phyloP scores from a whole-genome alignment of 1,140 invertebrate species.

The Eumeta japonica region DNA sequence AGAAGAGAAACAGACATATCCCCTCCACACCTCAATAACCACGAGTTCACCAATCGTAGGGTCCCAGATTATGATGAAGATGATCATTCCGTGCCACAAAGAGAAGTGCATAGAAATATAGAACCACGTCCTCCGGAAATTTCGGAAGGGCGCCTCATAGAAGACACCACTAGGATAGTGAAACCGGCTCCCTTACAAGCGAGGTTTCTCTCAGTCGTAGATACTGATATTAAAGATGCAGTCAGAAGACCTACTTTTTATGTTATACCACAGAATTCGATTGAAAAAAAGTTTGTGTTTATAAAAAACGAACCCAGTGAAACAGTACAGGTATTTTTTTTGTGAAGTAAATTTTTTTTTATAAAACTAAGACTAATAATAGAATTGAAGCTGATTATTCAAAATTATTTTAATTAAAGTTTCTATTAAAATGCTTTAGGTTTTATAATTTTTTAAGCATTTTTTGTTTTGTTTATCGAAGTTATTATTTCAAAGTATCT shows the following conservation, averaged over 20 bases:
- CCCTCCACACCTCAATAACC: constrained; percentile 26
- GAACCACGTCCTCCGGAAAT: constrained; percentile 31
- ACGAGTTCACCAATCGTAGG: constrained; percentile 39
- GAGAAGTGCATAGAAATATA: constrained; percentile 21
- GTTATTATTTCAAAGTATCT: too few relatives aligned
- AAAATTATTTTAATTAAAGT: too few relatives aligned
- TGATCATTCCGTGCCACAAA: constrained; percentile 25
- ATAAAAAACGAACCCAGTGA: constrained; percentile 55
- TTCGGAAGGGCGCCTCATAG: constrained; percentile 34
- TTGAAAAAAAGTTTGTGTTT: constrained; percentile 51
- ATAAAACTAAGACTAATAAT: too few relatives aligned
- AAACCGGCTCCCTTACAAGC: constrained; percentile 45
- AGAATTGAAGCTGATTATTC: too few relatives aligned
- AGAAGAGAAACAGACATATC: constrained; percentile 28
- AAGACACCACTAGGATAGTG: constrained; percentile 39
- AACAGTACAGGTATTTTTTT: constrained; percentile 31
- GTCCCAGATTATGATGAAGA: constrained; percentile 45
- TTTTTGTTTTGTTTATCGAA: too few relatives aligned
- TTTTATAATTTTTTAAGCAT: too few relatives aligned
- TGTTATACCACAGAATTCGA: constrained; percentile 41
- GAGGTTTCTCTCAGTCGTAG: constrained; percentile 33
- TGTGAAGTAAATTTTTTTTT: neutral
- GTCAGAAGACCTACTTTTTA: constrained; percentile 34
- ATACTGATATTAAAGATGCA: constrained; percentile 32
- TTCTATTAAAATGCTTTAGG: too few relatives aligned